Base-by-base conservation (phyloP, 1,140 invertebrate genomes). In the Phortica variegata region DNA sequence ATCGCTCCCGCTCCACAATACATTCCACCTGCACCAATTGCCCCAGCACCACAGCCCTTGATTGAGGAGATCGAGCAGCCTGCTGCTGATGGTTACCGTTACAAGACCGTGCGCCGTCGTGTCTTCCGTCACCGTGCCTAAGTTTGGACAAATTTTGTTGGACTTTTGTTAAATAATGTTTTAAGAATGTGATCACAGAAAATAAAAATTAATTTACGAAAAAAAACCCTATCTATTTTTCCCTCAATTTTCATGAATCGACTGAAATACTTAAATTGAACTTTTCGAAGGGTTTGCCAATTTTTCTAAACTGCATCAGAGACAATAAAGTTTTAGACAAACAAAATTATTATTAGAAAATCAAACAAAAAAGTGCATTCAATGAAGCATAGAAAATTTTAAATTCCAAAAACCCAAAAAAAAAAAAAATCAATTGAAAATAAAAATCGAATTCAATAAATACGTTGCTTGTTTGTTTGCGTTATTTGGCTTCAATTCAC, bases 381-480 rank as follows among this genome's bases (percentile, higher is more conserved):
- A 34, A 4, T 15, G 16, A 34, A n/a, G 33, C 12, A 4, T 15
- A 29, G 36, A 40, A 23, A 52, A 66, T 43, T 52, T 23, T 52
- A 32, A 60, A 43, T 43, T 49, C 49, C 37, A 41, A 37, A 52
- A 33, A 21, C 29, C 26, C 42, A 55, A 51, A 58, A 52, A 51
- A 45, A 54, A 41, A 50, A 52, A 49, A 50, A 54, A 65, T 52
- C 49, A 58, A 62, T 68, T 65, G 58, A 57, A 57, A 54, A 68
- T 66, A 66, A 66, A 68, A 66, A 68, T 63, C 54, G 63, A 66
- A 66, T 68, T 68, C 63, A 66, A 66, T 66, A 66, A 66, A 66
- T n/a, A n/a, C n/a, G n/a, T 63, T 57, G 51, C 44, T 48, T 44
- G 23, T 26, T 41, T 40, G n/a, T 6, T 6, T 12, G 26, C 12